Conservation (phyloP, 2,797 vertebrate genomes). For the Enteromius fasciolatus region DNA sequence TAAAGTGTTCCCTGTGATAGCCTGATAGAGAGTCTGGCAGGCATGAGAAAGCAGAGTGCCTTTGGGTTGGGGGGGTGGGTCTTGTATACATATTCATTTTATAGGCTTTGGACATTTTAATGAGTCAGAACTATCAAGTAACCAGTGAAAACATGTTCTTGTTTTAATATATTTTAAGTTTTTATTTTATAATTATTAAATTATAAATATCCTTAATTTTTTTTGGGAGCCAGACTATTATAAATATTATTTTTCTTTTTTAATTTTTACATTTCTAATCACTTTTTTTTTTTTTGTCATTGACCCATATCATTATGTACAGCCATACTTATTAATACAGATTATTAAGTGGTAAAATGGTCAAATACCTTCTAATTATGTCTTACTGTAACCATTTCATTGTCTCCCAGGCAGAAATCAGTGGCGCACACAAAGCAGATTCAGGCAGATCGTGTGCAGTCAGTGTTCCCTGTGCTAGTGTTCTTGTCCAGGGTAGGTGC, state of each 20-base stretch:
- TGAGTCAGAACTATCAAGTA: not conserved
- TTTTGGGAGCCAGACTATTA: not conserved
- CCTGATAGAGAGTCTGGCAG: too few relatives aligned
- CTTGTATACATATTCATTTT: not conserved
- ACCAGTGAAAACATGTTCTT: not conserved
- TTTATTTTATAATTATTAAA: not conserved
- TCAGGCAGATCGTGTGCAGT: conserved; percentile 59
- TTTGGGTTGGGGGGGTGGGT: too few relatives aligned
- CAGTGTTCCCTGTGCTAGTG: conserved; percentile 80
- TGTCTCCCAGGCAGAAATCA: conserved; percentile 9
- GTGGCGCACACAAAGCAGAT: conserved; percentile 22
- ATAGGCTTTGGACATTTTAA: not conserved
- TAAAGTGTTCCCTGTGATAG: not conserved
- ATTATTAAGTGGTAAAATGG: not conserved
- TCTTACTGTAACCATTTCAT: conserved; percentile 1
- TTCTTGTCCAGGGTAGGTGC: conserved; percentile 91
- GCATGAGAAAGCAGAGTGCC: not conserved
- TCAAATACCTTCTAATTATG: not conserved
- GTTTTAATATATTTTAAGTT: not conserved
- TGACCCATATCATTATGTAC: not conserved
- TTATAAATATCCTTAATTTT: not conserved
- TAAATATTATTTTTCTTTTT: too few relatives aligned
- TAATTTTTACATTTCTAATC: too few relatives aligned
- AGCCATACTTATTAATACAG: not conserved
- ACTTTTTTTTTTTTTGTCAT: not conserved